Evolutionary conservation across 1,140 invertebrate species (phyloP), one percentile per base, ranked within the genome.

Genomic region (Cotesia glomerata): DNA sequence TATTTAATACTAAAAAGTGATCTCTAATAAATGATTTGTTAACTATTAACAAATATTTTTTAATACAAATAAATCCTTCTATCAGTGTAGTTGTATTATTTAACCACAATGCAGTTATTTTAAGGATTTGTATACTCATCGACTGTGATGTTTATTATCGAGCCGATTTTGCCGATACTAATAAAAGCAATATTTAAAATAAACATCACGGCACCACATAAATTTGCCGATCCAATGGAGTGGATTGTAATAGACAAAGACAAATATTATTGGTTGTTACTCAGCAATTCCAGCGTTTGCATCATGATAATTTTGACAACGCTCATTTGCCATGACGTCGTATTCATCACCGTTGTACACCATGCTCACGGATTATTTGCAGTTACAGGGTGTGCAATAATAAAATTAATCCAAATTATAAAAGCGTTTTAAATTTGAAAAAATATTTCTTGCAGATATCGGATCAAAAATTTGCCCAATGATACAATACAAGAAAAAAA

Each of bases 331-430:
- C 9, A 4, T 11, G 71, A 73, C 51, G 18, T 54, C 0, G 16
- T 73, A 58, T 63, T 68, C 35, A 52, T 69, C n/a, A 32, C 62
- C 16, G 18, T 45, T 14, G 49, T 69, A 1, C 71, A 73, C 26
- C 71, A 73, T 18, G 54, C 18, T 0, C 69, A 65, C 62, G 71
- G 56, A 49, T 49, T 73, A 39, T 73, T 68, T 52, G 58, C 71
- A 18, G 51, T 75, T 34, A 16, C 69, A 51, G 63, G 76, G 78
- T 79, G 73, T 45, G 26, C 5, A 45, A 8, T 61, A 13, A 0
- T 61, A 5, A 45, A 26, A n/a, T 35, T 2, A 11, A 34, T 18
- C n/a, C 1, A 1, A 7, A 32, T 56, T 35, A 16, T 32, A 8
- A 34, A 8, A 34, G 9, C 34, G 11, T 35, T 14, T 26, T 36